Evolutionary conservation across 2,113 vertebrate species (phyloP), one percentile per base, ranked within the genome.

Genomic region (Hemibagrus wyckioides): DNA sequence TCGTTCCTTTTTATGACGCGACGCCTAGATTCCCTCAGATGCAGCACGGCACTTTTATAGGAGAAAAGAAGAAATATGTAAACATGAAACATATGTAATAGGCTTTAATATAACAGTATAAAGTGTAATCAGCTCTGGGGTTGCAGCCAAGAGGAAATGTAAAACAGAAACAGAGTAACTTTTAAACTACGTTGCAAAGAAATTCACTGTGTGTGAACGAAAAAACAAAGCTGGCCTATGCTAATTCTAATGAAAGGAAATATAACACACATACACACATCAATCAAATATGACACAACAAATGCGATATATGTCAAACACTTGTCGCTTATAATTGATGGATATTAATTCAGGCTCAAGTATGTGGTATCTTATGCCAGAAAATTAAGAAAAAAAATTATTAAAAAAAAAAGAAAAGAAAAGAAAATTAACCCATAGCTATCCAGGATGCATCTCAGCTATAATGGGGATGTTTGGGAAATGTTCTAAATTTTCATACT

Each of bases 51-150:
- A 56, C 36, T 57, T 85, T 85, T 41, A 73, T 73, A 15, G 52
- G 67, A 75, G 65, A 75, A 85, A 83, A 48, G 1, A 83, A 21
- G 39, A 65, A 61, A 82, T 48, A 82, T 82, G 81, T 65, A 82
- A 82, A 82, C 59, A 82, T 82, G n/a, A 65, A 82, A 65, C 81
- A 82, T 82, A 59, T 82, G 81, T 65, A 82, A 82, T 82, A 65
- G 81, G 57, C 6, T 30, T 83, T 83, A 83, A 83, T 83, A 63
- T 65, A 83, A 50, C 59, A 83, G 41, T 65, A 65, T 83, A 52
- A 65, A 83, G 81, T 83, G 39, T 30, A 50, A 65, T 83, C 81
- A 83, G 41, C 39, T 65, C 81, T 0, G 4, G 41, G 36, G 57
- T 41, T 65, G 41, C 59, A 65, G 59, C 81, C 81, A 65, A 59